Base-by-base conservation (phyloP, 2,113 vertebrate species). In the Pimephales promelas region DNA sequence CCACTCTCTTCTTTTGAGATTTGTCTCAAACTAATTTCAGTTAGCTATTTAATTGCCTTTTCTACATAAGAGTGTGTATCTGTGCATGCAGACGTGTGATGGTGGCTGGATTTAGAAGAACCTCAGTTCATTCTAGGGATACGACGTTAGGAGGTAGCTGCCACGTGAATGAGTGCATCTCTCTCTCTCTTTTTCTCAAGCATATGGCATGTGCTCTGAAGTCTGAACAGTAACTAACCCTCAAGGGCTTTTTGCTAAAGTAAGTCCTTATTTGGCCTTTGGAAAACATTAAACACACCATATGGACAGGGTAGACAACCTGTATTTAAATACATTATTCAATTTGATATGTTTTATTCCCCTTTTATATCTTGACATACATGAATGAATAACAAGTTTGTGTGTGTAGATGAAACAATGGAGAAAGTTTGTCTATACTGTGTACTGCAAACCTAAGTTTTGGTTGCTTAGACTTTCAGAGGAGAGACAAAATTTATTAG, bases 51-150 rank as follows among this genome's bases (percentile, higher is more conserved):
- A 76, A 40, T 40, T 76, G 31, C 52, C 74, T 76, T 31, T 52
- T n/a, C 7, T 76, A 57, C 20, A 31, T 56, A 13, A 36, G 9
- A 16, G 54, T 75, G 56, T 43, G 70, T 49, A 31, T 47, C 40
- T 52, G 70, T 74, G 70, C 20, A 3, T 20, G 80, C 4, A 45
- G 68, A 73, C 28, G 10, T 70, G 54, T 62, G 49, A 76, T 57
- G 18, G 52, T 40, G 52, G 74, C 20, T 57, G 74, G 52, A 31
- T 22, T 75, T 56, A 57, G 11, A 56, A 76, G 10, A 31, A 76
- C 73, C 47, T 74, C 8, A 36, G 49, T 84, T 86, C 83, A 83
- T 77, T 83, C 77, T 78, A 82, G 75, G 31, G 59, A 68, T 34
- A 85, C n/a, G 73, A 83, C 36, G 54, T 62, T 52, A 82, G 18